Conservation (phyloP, 2,113 vertebrate genomes). For the Euleptes europaea region DNA sequence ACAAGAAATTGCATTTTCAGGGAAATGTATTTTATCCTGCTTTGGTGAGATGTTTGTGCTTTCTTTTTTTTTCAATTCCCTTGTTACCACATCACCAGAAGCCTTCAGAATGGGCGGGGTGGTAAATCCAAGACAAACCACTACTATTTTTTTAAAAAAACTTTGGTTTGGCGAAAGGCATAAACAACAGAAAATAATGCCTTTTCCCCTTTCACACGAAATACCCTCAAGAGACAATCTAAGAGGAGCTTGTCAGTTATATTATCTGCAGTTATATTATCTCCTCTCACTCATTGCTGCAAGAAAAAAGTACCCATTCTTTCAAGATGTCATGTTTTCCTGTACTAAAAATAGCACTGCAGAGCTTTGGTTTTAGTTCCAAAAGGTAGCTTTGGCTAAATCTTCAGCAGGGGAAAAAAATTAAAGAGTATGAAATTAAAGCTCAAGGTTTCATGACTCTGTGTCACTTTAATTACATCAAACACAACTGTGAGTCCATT, state of each 20-base stretch:
- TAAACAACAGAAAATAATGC: background rate
- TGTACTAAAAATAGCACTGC: conserved; percentile 16
- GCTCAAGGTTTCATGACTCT: background rate
- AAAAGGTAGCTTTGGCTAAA: background rate
- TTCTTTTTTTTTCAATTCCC: background rate
- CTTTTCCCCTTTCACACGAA: background rate
- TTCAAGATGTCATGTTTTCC: background rate
- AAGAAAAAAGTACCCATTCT: background rate
- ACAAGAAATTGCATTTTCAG: too few relatives aligned
- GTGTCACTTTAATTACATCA: conserved; percentile 4
- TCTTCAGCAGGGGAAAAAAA: background rate
- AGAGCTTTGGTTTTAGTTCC: background rate
- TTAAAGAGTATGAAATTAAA: background rate
- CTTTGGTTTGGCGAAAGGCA: background rate
- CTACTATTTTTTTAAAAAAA: too few relatives aligned
- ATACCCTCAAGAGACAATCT: background rate
- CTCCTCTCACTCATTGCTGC: background rate
- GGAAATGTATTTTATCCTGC: background rate
- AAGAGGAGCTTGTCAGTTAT: background rate
- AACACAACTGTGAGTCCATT: background rate
- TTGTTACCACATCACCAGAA: background rate
- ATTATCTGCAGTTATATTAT: conserved; percentile 18
- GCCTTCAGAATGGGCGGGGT: background rate
- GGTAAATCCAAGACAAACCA: background rate
- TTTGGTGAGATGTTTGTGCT: background rate